Evolutionary conservation across 2,797 vertebrate genomes (phyloP).

Genomic region (Diceros bicornis): DNA sequence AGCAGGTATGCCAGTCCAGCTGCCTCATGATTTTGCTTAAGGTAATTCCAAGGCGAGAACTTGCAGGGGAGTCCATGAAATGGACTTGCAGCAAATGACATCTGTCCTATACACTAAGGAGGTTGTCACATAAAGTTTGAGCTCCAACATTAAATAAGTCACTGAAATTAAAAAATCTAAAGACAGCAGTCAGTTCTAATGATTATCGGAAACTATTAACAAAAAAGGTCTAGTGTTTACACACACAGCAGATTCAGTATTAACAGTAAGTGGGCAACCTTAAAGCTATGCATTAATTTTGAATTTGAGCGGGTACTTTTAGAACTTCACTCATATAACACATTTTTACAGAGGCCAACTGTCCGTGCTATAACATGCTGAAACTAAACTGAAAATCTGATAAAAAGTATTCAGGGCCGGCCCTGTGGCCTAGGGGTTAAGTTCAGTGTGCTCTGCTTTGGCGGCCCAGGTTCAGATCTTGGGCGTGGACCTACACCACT

Average conservation of each 20-base stretch:
- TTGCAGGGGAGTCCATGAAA: not conserved
- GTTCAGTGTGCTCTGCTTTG: too few species aligned
- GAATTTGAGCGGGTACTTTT: not conserved
- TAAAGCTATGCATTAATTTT: not conserved
- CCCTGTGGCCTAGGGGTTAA: too few species aligned
- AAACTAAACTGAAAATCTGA: conserved; percentile 25
- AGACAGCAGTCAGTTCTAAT: not conserved
- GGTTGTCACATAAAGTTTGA: not conserved
- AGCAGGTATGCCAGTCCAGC: not conserved
- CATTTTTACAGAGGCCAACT: not conserved
- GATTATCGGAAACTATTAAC: not conserved
- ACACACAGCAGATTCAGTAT: not conserved
- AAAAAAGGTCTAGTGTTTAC: not conserved
- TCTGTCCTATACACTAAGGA: not conserved
- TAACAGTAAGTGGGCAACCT: not conserved
- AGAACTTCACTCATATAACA: not conserved
- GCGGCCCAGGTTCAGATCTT: too few species aligned
- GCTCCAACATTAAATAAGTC: not conserved
- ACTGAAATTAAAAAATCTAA: not conserved
- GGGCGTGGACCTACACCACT: too few species aligned
- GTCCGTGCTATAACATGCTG: not conserved
- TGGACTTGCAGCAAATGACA: not conserved
- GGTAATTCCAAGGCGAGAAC: not conserved
- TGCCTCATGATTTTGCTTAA: not conserved
- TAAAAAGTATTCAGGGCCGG: not conserved